Conservation (phyloP, 2,888 invertebrate genomes). For the Chirona hameri region DNA sequence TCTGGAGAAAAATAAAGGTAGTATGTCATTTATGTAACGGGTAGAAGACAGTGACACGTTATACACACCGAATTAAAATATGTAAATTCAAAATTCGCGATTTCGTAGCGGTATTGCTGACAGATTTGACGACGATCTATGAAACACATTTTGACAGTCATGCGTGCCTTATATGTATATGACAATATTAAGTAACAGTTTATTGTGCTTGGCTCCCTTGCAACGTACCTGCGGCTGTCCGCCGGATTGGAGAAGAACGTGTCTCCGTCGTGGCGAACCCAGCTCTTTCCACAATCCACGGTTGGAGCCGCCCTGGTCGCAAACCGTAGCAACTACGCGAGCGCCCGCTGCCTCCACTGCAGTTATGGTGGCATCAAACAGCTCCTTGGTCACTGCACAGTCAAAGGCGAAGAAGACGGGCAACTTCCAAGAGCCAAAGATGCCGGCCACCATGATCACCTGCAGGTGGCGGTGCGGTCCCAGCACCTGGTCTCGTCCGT, state of each 20-base stretch:
- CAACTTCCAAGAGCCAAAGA: background rate
- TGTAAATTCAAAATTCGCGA: no score
- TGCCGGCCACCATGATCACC: background rate
- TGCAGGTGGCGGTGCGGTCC: background rate
- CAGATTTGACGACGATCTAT: no score
- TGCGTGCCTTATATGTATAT: no score
- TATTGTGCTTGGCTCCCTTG: no score
- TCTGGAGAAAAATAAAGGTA: background rate
- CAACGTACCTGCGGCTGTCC: background rate
- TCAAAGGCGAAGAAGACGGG: background rate
- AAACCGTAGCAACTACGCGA: background rate
- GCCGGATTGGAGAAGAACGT: background rate
- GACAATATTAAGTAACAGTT: no score
- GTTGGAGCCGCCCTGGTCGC: background rate
- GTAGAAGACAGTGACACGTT: no score
- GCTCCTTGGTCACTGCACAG: background rate
- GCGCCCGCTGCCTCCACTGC: background rate
- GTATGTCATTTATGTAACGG: no score
- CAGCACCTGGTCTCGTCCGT: background rate
- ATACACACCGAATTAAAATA: no score
- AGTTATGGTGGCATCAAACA: background rate
- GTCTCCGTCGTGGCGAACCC: background rate
- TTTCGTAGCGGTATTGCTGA: no score
- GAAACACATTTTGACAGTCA: no score
- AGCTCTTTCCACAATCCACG: background rate